These are phyloP conservation scores for Hirtodrosophila trivittata DNA, from an alignment of 2,888 invertebrate species.

Conservation along the genomic window DNA sequence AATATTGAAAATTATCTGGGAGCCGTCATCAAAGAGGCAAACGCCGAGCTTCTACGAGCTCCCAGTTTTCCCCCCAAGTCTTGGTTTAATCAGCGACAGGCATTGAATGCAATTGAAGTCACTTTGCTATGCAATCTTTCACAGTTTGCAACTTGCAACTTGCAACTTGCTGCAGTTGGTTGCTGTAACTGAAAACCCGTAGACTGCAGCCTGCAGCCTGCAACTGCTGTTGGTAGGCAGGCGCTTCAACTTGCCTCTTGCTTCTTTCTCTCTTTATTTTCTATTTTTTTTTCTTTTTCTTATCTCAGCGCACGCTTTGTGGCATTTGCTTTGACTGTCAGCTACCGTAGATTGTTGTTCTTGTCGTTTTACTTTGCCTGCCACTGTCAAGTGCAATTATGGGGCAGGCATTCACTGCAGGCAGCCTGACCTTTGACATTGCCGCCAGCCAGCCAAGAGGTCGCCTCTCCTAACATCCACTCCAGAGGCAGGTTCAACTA, in stretches of 20 bases:
- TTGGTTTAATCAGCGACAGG: slow-evolving; percentile 69
- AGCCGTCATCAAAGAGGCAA: slow-evolving; percentile 68
- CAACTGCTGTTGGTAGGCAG: slow-evolving; percentile 23
- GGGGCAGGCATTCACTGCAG: slow-evolving; percentile 62
- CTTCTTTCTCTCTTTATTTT: not conserved
- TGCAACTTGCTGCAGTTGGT: slow-evolving; percentile 13
- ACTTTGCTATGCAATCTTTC: slow-evolving; percentile 77
- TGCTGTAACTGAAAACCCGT: slow-evolving; percentile 7
- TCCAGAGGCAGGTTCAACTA: slow-evolving; percentile 2
- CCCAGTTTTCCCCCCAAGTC: slow-evolving; percentile 13
- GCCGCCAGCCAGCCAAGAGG: slow-evolving; percentile 40
- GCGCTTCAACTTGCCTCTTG: slow-evolving; percentile 17
- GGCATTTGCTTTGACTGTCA: slow-evolving; percentile 57
- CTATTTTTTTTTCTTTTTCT: slow-evolving; percentile 12
- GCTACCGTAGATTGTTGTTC: slow-evolving; percentile 43
- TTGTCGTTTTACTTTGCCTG: slow-evolving; percentile 41
- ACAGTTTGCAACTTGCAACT: slow-evolving; percentile 54
- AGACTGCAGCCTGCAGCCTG: slow-evolving; percentile 17
- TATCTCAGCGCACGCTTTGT: slow-evolving; percentile 58
- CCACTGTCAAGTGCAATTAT: slow-evolving; percentile 78
- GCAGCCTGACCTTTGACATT: slow-evolving; percentile 63
- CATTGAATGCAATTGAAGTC: slow-evolving; percentile 73
- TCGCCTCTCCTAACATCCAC: not conserved
- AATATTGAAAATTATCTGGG: slow-evolving; percentile 73
- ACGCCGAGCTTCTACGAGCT: slow-evolving; percentile 22